Evolutionary conservation across 2,113 vertebrate genomes (phyloP), one percentile per base, ranked within the genome.

Genomic region (Nannospalax galili): DNA sequence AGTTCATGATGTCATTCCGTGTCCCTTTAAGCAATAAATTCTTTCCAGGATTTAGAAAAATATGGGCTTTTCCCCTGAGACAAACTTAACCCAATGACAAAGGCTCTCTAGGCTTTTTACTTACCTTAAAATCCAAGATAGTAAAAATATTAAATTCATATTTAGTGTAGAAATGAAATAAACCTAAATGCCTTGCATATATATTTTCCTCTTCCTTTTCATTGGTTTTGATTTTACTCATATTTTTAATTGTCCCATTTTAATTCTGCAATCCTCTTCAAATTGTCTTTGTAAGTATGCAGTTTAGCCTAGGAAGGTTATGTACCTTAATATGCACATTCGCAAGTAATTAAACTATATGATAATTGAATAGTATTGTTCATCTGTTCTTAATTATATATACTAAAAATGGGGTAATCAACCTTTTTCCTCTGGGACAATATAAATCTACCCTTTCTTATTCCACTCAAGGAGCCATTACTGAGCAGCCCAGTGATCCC

Each of bases 341-440:
- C 95, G 95, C 62, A 93, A 96, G 92, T 94, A 97, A 97, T 95
- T 95, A 96, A 96, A 87, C 91, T 95, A 69, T 89, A 92, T 84
- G 91, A 91, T 95, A 96, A 96, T 92, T 96, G 91, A 96, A 91
- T 78, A 91, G 79, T 94, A 97, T 91, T 93, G 87, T 94, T 97
- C 96, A 96, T 97, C 88, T 97, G 86, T 87, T 92, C 84, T 93
- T 96, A 95, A 96, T 97, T 94, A 95, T 40, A 73, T 70, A 92
- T 94, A 90, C 75, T 96, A 94, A 96, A 97, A 95, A 84, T 10
- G 5, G 22, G 94, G 45, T 87, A 94, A 94, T 91, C 92, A 91
- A 87, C 72, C 79, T 96, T 96, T 84, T 84, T 80, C 84, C 84
- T 95, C 93, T 48, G 96, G 79, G 87, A 96, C 56, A 69, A 60